Conservation (phyloP, 1,140 invertebrate species). For the Orchesella cincta region DNA sequence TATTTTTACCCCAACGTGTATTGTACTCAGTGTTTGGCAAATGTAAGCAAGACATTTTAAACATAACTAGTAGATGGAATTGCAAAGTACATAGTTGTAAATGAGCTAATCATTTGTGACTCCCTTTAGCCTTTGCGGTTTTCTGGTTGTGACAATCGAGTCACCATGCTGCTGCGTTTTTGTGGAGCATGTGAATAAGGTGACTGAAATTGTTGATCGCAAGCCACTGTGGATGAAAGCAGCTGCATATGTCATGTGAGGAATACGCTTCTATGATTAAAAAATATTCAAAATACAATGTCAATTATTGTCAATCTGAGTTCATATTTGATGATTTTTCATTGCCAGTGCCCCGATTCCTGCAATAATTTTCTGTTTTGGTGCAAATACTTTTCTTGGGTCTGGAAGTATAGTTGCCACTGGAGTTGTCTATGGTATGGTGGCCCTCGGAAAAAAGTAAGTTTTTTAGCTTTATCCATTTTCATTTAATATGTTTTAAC, state of each 20-base stretch:
- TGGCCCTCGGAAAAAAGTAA: conserved; percentile 89
- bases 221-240: conserved; percentile 89
- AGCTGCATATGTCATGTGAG: conserved; percentile 79
- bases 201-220: conserved; percentile 70
- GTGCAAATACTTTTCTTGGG: conserved; percentile 76
- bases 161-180: conserved; percentile 94
- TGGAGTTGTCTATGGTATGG: conserved; percentile 87
- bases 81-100: conserved; percentile 7
- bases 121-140: conserved; percentile 70
- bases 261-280: neutral
- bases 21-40: conserved; percentile 83
- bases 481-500: neutral
- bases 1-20: conserved; percentile 62
- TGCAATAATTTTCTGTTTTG: conserved; percentile 76
- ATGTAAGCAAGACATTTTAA: conserved; percentile 63
- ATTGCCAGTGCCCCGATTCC: conserved; percentile 70
- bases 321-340: conserved; percentile 53
- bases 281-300: neutral
- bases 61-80: no score
- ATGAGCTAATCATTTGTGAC: conserved; percentile 39
- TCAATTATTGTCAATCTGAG: conserved; percentile 36
- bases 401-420: conserved; percentile 84
- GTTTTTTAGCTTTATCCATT: conserved; percentile 55
- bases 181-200: conserved; percentile 86
- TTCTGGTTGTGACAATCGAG: conserved; percentile 81